Evolutionary conservation across 2,888 invertebrate species (phyloP), one percentile per base, ranked within the genome.

Genomic region (Entomobrya proxima): DNA sequence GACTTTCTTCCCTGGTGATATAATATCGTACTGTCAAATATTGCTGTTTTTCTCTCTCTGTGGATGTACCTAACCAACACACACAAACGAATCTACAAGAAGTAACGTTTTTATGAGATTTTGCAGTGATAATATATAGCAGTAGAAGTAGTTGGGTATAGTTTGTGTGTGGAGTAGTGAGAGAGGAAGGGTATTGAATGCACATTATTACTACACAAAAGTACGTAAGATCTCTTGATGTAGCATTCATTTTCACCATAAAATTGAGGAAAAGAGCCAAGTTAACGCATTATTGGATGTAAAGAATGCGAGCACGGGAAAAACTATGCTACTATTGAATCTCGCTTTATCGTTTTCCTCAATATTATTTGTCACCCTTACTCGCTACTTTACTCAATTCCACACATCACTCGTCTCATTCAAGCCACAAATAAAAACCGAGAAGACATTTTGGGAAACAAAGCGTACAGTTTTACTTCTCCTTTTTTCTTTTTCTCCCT

Each of bases 301-400:
- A 87, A 87, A 88, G 89, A 89, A 89, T 89, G 89, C 79, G 88
- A 88, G 79, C 74, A 78, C 30, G 82, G 69, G 82, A 83, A 88
- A 88, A 89, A 88, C 89, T 88, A 88, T 89, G 89, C 82, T 87
- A 82, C 79, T 88, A 88, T 88, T 85, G 85, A 88, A 88, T 88
- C 88, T 87, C 87, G 21, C 87, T 86, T 89, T 89, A 88, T 89
- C 88, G 88, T 88, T 88, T 88, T 87, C 81, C 85, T 88, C 89
- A 88, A 88, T 89, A 89, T 88, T 89, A 89, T 89, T 89, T 89
- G 89, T 89, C 89, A 89, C 89, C 87, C 88, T 89, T 87, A 84
- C 84, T 87, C 75, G 85, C 85, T 85, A 85, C 85, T 86, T 75
- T 76, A 85, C 80, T 87, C 83, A 76, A 86, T 86, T 86, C 78